phyloP scores from a whole-genome alignment of 2,797 vertebrate species.

The Notolabrus celidotus region DNA sequence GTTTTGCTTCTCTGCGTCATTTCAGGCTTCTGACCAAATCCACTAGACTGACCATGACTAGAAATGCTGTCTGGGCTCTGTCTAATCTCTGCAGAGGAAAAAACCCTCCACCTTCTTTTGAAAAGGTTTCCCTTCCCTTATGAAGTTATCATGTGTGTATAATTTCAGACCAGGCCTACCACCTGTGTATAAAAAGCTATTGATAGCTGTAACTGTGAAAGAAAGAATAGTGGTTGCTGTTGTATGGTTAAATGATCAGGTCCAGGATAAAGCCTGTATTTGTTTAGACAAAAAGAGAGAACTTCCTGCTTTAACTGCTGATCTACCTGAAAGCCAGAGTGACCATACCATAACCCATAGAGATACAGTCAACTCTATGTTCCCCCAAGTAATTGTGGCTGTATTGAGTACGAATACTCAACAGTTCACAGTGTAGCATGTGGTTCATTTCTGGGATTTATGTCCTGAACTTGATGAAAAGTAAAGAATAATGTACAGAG shows the following conservation, averaged over 20 bases:
- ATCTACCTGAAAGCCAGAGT: no score
- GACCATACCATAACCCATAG: no score
- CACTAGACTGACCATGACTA: constrained; percentile 96
- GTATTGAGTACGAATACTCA: background rate
- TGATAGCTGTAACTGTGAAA: background rate
- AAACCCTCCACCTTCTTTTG: constrained; percentile 96
- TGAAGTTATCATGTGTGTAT: background rate
- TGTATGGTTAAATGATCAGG: background rate
- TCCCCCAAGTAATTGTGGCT: no score
- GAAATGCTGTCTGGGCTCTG: constrained; percentile 98
- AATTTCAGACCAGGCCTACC: background rate
- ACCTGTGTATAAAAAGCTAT: background rate
- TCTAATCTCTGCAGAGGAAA: constrained; percentile 99
- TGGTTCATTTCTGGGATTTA: background rate
- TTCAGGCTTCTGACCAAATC: constrained; percentile 96
- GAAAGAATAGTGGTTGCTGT: background rate
- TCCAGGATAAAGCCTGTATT: background rate
- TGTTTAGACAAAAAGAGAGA: background rate
- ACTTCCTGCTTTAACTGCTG: background rate
- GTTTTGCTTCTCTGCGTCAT: constrained; percentile 12
- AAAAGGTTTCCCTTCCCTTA: constrained; percentile 86
- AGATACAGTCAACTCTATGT: no score
- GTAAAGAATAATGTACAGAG: background rate
- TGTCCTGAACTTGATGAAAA: no score
- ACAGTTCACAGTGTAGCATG: no score